These are phyloP conservation scores for Toxotes lorentzi DNA, from an alignment of 2,797 vertebrate species.

Conservation along the genomic window DNA sequence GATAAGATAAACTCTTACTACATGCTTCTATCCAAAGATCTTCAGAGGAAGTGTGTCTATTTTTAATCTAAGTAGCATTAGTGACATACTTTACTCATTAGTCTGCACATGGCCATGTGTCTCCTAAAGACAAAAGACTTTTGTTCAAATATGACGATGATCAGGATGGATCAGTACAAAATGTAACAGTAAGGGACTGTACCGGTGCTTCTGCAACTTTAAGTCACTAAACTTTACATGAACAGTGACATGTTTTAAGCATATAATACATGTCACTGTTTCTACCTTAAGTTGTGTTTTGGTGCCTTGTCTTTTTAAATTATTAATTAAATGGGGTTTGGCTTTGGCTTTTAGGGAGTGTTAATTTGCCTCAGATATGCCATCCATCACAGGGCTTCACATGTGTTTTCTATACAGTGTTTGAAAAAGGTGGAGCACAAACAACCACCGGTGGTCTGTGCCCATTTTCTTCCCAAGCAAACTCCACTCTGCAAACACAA, in stretches of 20 bases:
- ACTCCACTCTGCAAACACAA: no score
- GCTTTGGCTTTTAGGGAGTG: no score
- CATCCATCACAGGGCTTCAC: no score
- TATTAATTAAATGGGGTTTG: no score
- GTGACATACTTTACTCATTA: not conserved
- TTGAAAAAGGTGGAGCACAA: slow-evolving; percentile 21
- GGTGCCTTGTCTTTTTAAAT: no score
- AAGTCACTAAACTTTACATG: no score
- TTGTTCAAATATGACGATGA: not conserved
- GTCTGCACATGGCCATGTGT: not conserved
- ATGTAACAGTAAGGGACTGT: not conserved
- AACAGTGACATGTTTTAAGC: no score
- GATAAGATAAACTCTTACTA: not conserved
- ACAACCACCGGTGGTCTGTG: slow-evolving; percentile 35
- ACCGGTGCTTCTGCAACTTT: not conserved
- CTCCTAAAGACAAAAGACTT: slow-evolving; percentile 3
- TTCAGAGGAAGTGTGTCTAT: not conserved
- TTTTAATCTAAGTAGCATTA: not conserved
- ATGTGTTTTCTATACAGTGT: slow-evolving; percentile 8
- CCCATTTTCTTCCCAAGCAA: slow-evolving; percentile 18
- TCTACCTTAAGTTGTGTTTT: no score
- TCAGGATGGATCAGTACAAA: not conserved
- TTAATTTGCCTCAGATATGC: no score
- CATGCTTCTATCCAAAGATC: not conserved
- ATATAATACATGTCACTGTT: no score